These are phyloP conservation scores for Gastrophryne carolinensis DNA, from an alignment of 2,797 vertebrate species.

Conservation along the genomic window DNA sequence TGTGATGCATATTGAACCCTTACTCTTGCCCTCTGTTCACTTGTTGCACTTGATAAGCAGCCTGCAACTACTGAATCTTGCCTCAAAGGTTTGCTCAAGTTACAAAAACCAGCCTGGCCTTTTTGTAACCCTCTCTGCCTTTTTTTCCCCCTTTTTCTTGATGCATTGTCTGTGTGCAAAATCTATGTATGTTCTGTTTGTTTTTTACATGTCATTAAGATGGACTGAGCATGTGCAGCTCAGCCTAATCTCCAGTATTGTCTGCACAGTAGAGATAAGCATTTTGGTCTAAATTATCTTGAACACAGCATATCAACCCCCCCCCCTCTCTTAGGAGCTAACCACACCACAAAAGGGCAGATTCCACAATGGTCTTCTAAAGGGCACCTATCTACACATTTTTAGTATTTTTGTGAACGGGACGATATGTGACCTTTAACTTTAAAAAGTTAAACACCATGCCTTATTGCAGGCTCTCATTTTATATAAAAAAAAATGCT, in stretches of 20 bases:
- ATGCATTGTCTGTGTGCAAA: neutral
- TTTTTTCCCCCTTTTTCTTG: conserved; percentile 21
- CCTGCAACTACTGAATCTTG: conserved; percentile 47
- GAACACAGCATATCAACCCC: neutral
- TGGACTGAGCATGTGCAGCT: neutral
- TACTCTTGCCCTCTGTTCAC: conserved; percentile 13
- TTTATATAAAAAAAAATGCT: conserved; percentile 53
- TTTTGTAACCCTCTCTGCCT: conserved; percentile 46
- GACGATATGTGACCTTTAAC: neutral
- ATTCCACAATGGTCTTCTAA: neutral
- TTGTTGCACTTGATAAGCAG: conserved; percentile 28
- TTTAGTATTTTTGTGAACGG: neutral
- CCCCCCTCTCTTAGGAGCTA: neutral
- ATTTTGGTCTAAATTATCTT: neutral
- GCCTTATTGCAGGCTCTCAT: conserved; percentile 56
- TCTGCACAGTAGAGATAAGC: neutral
- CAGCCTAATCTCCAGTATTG: neutral
- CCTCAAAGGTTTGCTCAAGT: neutral
- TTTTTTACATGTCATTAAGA: conserved; percentile 2
- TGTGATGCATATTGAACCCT: conserved; percentile 48
- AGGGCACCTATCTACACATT: neutral
- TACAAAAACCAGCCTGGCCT: neutral
- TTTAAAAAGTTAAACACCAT: neutral
- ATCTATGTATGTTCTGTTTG: neutral
- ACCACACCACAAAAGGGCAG: neutral